A percentile compares a stretch with the other conserved stretches of the same genome.
These are phyloP conservation scores for Drosophila persimilis DNA, from an alignment of 1,140 invertebrate genomes.

Conservation along the genomic window DNA sequence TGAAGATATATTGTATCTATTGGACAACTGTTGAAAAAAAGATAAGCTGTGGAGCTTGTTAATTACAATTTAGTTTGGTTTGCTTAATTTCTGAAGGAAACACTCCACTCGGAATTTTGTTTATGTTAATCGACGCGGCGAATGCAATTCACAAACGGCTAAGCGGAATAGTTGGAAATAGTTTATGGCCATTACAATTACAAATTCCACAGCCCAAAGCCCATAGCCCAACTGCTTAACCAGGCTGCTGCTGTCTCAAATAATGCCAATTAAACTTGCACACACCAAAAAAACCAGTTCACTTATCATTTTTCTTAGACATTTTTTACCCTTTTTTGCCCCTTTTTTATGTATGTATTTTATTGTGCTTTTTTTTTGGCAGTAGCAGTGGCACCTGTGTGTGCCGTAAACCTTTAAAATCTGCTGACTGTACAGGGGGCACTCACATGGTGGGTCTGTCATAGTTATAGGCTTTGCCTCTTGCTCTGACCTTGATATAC, in stretches of 20 bases:
- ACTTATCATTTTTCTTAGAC: slow-evolving; percentile 38
- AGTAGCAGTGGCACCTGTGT: slow-evolving; percentile 50
- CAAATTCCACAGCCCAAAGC: slow-evolving; percentile 6
- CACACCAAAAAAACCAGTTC: slow-evolving; percentile 65
- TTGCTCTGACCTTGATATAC: slow-evolving; percentile 73
- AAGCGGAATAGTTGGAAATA: slow-evolving; percentile 34
- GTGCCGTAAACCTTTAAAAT: slow-evolving; percentile 44
- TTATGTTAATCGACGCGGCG: slow-evolving; percentile 42
- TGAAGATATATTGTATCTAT: slow-evolving; percentile 34
- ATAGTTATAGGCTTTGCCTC: slow-evolving; percentile 68
- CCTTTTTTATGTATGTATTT: neutral
- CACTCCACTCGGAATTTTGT: slow-evolving; percentile 24
- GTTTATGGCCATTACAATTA: slow-evolving; percentile 58
- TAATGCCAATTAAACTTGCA: slow-evolving; percentile 77
- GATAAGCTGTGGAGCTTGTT: slow-evolving; percentile 12
- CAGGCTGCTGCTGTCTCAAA: slow-evolving; percentile 34
- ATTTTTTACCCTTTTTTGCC: too few species aligned
- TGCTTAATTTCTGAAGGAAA: slow-evolving; percentile 50
- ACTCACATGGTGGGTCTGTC: slow-evolving; percentile 51
- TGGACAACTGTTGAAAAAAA: slow-evolving; percentile 46
- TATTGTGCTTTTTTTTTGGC: slow-evolving; percentile 51
- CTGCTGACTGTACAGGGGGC: slow-evolving; percentile 41
- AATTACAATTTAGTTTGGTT: slow-evolving; percentile 44
- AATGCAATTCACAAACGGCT: slow-evolving; percentile 43
- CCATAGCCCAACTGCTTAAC: too few species aligned